Evolutionary conservation across 2,113 vertebrate genomes (phyloP), one percentile per base, ranked within the genome.

Genomic region (Sander lucioperca): DNA sequence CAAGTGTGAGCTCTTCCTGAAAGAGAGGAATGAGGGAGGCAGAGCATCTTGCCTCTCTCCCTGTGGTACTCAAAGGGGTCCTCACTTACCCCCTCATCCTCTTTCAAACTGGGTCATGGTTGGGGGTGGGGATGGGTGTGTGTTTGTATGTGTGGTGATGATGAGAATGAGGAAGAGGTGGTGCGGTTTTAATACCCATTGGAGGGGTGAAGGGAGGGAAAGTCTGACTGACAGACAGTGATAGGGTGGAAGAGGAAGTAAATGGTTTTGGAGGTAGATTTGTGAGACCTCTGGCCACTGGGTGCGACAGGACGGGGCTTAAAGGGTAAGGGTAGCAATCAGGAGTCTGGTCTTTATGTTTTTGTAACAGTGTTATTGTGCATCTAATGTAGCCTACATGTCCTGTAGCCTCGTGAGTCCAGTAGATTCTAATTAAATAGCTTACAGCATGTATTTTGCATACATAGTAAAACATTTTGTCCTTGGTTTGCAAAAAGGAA

Each of bases 101-200:
- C 85, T 81, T 51, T 65, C 91, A 87, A 96, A 91, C 80, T 95
- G 94, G 94, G 94, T 95, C 95, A 95, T 54, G 87, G 90, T 83
- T 87, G 88, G 89, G 86, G 88, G 88, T 90, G 76, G 87, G 86
- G 74, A 59, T 73, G 82, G 56, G 76, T 80, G 54, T 36, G 63
- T 47, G 72, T 80, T 16, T 65, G 27, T 50, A 21, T 79, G 71
- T 74, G 47, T 57, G 74, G 53, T 70, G 45, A 19, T 66, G 87
- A 84, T 18, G 86, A 63, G 25, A 62, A 65, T 21, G 85, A 69
- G 61, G 59, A 75, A 65, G 82, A 43, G 83, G 73, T 73, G 58
- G 74, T 66, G 74, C 67, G 82, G 30, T 57, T 81, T 79, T 90
- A 88, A 93, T 86, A 83, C 78, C 88, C 84, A 75, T 65, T 27